Evolutionary conservation across 1,140 invertebrate species (phyloP).

Genomic region (Magallana ariakensis): DNA sequence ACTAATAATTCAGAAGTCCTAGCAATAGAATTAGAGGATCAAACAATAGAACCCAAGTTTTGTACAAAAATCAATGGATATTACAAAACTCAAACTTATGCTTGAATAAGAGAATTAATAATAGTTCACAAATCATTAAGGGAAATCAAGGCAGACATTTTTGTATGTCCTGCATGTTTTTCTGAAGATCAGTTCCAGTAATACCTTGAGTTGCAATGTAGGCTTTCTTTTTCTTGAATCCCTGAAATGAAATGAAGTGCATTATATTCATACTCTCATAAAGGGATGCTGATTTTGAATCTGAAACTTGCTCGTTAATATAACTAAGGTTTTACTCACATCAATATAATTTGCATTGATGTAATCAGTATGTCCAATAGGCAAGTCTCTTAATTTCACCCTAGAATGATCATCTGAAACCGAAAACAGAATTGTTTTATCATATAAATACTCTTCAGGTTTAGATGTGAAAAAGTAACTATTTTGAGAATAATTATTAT

Average conservation of each 20-base stretch:
- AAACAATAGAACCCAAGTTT: no score
- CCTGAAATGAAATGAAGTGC: conserved; percentile 60
- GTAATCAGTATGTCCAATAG: conserved; percentile 84
- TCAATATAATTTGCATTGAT: conserved; percentile 99
- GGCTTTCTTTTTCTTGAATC: conserved; percentile 65
- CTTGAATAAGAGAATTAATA: no score
- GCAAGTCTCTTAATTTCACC: conserved; percentile 89
- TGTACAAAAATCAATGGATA: no score
- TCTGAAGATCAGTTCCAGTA: neutral
- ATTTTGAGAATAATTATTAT: neutral
- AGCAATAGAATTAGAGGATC: no score
- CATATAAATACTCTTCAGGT: neutral
- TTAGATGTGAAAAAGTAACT: neutral
- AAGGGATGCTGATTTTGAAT: neutral
- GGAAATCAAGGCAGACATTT: no score
- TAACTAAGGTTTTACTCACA: conserved; percentile 74
- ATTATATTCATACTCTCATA: neutral
- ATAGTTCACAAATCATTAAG: no score
- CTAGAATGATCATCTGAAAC: conserved; percentile 94
- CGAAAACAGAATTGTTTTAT: conserved; percentile 47
- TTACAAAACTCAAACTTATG: no score
- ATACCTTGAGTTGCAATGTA: conserved; percentile 75
- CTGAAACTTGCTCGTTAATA: no score
- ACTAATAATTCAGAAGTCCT: no score
- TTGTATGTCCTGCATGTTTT: no score